These are phyloP conservation scores for Lepeophtheirus salmonis DNA, from an alignment of 1,140 invertebrate species.

Conservation along the genomic window DNA sequence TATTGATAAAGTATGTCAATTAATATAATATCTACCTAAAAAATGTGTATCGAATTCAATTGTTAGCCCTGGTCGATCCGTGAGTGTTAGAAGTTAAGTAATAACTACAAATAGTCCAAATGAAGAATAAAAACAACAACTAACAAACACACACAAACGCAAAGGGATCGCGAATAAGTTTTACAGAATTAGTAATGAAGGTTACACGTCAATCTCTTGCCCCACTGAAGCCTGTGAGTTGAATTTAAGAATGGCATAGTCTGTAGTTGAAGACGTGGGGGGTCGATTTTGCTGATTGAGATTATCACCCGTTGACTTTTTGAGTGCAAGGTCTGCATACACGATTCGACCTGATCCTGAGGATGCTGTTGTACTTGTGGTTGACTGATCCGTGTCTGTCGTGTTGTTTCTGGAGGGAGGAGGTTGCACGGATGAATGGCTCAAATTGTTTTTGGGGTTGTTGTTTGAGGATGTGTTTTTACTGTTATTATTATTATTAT, in stretches of 20 bases:
- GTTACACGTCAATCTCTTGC: conserved; percentile 13
- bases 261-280: not conserved
- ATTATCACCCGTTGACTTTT: not conserved
- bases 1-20: too few species aligned
- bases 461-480: not conserved
- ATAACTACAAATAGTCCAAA: too few species aligned
- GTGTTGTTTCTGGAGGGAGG: not conserved
- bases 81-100: too few species aligned
- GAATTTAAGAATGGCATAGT: conserved; percentile 15
- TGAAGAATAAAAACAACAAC: too few species aligned
- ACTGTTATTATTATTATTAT: not conserved
- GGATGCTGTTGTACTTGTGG: not conserved
- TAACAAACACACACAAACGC: too few species aligned
- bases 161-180: too few species aligned
- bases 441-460: too few species aligned
- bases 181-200: too few species aligned
- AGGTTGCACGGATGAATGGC: too few species aligned
- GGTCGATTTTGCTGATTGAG: not conserved
- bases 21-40: too few species aligned
- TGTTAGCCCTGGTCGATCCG: too few species aligned
- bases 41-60: too few species aligned
- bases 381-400: conserved; percentile 1
- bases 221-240: not conserved
- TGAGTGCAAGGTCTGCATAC: not conserved
- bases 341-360: not conserved